Evolutionary conservation across 2,888 invertebrate genomes (phyloP), one percentile per base, ranked within the genome.

Genomic region (Archips xylosteana): DNA sequence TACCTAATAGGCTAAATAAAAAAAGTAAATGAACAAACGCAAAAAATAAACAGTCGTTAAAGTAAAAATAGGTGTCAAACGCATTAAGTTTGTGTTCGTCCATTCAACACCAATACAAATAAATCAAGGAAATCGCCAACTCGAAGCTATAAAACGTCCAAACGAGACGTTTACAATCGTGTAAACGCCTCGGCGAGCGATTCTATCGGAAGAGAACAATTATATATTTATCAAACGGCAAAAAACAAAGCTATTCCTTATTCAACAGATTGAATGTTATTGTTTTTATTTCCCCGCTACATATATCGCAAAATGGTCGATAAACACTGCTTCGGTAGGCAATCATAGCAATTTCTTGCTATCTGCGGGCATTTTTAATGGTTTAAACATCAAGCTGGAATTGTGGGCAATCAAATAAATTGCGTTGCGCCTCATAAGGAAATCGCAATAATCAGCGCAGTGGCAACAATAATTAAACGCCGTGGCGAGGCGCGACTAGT

Each of bases 321-420:
- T 86, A 86, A 87, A 87, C 79, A 84, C 80, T 78, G 70, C 75
- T 75, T 75, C 73, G 83, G 84, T 78, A 82, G 72, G 88, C 89
- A 90, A 86, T 90, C 87, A 85, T 88, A 86, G 87, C 84, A 84
- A 87, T 91, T 90, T 91, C 87, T 90, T 88, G 83, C 83, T 81
- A 82, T 85, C 80, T 82, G 82, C 84, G 78, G 80, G 84, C 81
- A 83, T 87, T 87, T 88, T 87, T 86, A 89, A 91, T 90, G 89
- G 87, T 88, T 90, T 85, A 89, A 90, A 88, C 91, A 90, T 92
- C 87, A 85, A 85, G 85, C 85, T 82, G 88, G 88, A 87, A 90
- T 91, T 90, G 90, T 85, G 81, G 82, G 89, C 85, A 91, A 90
- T 92, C 89, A 90, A 89, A 92, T 87, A 90, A 92, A 93, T 92